phyloP scores from a whole-genome alignment of 2,797 vertebrate species.

The Epinephelus malabaricus region DNA sequence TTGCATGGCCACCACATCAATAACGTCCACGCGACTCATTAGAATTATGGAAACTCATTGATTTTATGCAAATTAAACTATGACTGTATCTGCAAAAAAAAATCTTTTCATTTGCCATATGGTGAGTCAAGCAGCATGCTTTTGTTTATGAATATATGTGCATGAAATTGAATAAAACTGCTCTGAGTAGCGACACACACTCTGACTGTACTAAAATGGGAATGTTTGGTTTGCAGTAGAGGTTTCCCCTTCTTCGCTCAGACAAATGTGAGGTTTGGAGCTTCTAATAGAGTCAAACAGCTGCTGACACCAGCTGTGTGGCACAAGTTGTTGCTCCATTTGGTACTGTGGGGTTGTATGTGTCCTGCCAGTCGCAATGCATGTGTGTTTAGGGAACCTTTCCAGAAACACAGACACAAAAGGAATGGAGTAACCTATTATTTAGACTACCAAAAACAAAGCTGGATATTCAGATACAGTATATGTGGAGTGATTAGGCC shows the following conservation, averaged over 20 bases:
- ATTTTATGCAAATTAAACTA: conserved; percentile 60
- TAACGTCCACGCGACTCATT: conserved; percentile 47
- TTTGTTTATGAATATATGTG: not conserved
- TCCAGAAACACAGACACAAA: conserved; percentile 9
- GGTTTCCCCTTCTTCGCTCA: conserved; percentile 21
- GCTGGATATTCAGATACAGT: not conserved
- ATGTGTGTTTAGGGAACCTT: conserved; percentile 9
- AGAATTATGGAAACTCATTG: conserved; percentile 46
- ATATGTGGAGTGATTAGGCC: too few relatives aligned
- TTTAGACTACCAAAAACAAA: not conserved
- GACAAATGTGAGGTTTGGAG: conserved; percentile 17
- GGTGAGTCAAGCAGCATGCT: not conserved
- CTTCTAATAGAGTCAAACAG: conserved; percentile 56
- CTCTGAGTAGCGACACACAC: not conserved
- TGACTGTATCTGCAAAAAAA: conserved; percentile 14
- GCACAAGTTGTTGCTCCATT: conserved; percentile 59
- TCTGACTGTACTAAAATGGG: not conserved
- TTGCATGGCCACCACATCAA: conserved; percentile 34
- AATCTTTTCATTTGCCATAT: conserved; percentile 10
- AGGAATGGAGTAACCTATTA: not conserved
- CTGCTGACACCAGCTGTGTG: conserved; percentile 74
- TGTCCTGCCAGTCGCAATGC: conserved; percentile 27
- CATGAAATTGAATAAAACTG: not conserved
- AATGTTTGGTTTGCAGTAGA: conserved; percentile 42
- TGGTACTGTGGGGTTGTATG: conserved; percentile 34